phyloP scores from a whole-genome alignment of 2,888 invertebrate species.

The Bellardia pandia region DNA sequence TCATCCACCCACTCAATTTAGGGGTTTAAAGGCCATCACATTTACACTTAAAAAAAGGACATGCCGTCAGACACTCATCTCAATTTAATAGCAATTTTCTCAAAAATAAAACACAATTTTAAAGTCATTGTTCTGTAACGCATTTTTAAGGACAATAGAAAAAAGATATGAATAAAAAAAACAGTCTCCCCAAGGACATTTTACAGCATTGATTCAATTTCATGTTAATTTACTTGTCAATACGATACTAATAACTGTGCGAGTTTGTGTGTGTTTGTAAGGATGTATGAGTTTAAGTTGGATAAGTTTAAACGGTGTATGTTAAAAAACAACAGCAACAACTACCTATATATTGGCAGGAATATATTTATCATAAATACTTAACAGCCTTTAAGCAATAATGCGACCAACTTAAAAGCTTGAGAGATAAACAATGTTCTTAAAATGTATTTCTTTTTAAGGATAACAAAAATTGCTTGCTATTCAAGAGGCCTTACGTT shows the following conservation, averaged over 20 bases:
- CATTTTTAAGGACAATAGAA: slow-evolving; percentile 46
- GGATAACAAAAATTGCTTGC: too few species aligned
- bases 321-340: neutral
- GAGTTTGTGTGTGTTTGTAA: slow-evolving; percentile 18
- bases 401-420: slow-evolving; percentile 40
- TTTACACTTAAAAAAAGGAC: slow-evolving; percentile 49
- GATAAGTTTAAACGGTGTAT: slow-evolving; percentile 23
- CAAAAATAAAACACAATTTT: slow-evolving; percentile 69
- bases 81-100: slow-evolving; percentile 71
- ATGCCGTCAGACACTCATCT: slow-evolving; percentile 61
- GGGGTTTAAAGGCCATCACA: slow-evolving; percentile 22
- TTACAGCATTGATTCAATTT: slow-evolving; percentile 85
- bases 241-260: slow-evolving; percentile 81
- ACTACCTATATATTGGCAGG: neutral
- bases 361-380: slow-evolving; percentile 44
- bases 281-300: slow-evolving; percentile 19
- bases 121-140: slow-evolving; percentile 67
- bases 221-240: slow-evolving; percentile 85
- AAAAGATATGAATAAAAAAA: slow-evolving; percentile 30
- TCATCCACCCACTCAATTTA: neutral
- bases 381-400: neutral
- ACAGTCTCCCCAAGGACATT: slow-evolving; percentile 82
- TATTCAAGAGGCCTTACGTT: too few species aligned
- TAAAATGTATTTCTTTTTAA: too few species aligned
- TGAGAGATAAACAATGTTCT: neutral